phyloP scores from a whole-genome alignment of 2,797 vertebrate species.

The Odontamblyopus rebecca region DNA sequence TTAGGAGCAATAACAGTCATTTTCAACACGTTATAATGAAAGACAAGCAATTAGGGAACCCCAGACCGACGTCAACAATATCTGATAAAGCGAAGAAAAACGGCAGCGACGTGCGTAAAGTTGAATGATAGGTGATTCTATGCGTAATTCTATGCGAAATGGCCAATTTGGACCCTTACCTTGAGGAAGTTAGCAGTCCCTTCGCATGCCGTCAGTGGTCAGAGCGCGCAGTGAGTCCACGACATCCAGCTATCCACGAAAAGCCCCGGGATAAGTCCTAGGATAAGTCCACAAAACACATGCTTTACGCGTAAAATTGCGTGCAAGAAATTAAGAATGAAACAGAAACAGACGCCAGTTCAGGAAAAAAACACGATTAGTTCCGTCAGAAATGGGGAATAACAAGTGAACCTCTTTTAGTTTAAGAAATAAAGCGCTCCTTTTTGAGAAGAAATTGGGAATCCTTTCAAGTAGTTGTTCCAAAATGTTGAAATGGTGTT shows the following conservation, averaged over 20 bases:
- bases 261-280: conserved; percentile 51
- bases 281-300: conserved; percentile 63
- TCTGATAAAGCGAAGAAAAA: background rate
- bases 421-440: conserved; percentile 31
- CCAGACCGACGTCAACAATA: conserved; percentile 2
- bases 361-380: conserved; percentile 20
- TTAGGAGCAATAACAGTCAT: background rate
- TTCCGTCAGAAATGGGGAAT: conserved; percentile 44
- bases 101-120: background rate
- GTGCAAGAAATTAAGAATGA: background rate
- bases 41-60: background rate
- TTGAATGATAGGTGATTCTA: background rate
- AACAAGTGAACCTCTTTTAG: conserved; percentile 14
- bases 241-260: conserved; percentile 56
- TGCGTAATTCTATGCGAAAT: background rate
- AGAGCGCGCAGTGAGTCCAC: conserved; percentile 39
- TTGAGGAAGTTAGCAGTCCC: conserved; percentile 62
- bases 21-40: background rate
- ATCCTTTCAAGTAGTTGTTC: conserved; percentile 34
- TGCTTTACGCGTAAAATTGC: conserved; percentile 15
- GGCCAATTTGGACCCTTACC: conserved; percentile 56
- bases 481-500: conserved; percentile 28
- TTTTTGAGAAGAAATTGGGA: conserved; percentile 8
- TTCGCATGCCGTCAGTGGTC: conserved; percentile 43
- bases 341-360: background rate